A percentile compares a stretch with the other conserved stretches of the same genome.
Conservation (phyloP, 2,113 vertebrate species). For the Cyprinodon brontotheroides region DNA sequence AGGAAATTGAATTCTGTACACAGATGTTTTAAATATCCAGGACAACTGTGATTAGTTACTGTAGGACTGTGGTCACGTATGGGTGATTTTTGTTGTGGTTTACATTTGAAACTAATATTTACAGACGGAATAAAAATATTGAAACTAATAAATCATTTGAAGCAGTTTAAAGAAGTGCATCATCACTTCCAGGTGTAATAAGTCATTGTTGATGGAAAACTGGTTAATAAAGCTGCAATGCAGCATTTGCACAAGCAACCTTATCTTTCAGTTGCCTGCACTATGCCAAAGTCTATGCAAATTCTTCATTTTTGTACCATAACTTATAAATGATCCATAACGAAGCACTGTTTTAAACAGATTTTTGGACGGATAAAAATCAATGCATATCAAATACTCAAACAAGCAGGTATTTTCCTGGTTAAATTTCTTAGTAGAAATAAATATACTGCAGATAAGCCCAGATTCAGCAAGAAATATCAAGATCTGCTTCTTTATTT, state of each 20-base stretch:
- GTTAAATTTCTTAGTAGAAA: background rate
- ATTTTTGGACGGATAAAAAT: background rate
- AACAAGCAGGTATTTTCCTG: background rate
- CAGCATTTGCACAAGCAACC: constrained; percentile 3
- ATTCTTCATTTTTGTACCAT: constrained; percentile 1
- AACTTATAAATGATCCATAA: background rate
- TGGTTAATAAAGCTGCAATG: constrained; percentile 10
- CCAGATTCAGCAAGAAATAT: background rate
- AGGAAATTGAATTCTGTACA: no score
- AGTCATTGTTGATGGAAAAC: constrained; percentile 6
- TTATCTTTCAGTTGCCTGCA: constrained; percentile 24
- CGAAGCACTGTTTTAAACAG: background rate
- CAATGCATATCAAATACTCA: background rate
- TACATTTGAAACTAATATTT: background rate
- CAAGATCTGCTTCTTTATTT: no score
- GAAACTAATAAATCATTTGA: background rate
- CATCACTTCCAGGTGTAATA: background rate
- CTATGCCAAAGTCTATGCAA: constrained; percentile 2
- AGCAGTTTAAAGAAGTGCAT: background rate
- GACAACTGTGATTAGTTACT: no score
- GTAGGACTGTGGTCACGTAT: background rate
- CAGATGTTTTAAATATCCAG: no score
- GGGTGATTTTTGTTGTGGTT: background rate
- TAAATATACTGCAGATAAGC: background rate
- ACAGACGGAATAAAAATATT: background rate